These are phyloP conservation scores for Apocheima hispidaria DNA, from an alignment of 2,888 invertebrate species.

Conservation along the genomic window DNA sequence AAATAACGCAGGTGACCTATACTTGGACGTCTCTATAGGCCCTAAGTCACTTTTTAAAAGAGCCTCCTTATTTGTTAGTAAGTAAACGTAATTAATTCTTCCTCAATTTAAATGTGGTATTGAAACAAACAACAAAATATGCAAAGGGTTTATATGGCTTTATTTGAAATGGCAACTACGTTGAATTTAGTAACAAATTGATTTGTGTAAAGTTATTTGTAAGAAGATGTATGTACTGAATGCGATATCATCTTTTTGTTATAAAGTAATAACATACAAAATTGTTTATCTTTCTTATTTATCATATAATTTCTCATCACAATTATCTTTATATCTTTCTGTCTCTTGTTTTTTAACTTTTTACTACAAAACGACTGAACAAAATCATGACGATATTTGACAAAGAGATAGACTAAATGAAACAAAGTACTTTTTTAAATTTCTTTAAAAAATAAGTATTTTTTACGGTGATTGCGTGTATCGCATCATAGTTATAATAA, in stretches of 20 bases:
- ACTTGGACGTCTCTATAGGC: conserved; percentile 40
- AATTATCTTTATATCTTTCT: too few relatives aligned
- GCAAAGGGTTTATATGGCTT: neutral
- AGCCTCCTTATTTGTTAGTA: conserved; percentile 40
- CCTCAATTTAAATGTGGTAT: conserved; percentile 20
- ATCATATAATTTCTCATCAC: too few relatives aligned
- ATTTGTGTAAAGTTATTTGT: neutral
- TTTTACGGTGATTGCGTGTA: too few relatives aligned
- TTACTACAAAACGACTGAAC: too few relatives aligned
- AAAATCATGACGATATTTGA: too few relatives aligned
- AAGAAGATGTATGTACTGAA: neutral
- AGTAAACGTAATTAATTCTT: conserved; percentile 37
- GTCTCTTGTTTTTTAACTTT: too few relatives aligned
- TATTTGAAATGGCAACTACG: conserved; percentile 4
- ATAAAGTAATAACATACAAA: too few relatives aligned
- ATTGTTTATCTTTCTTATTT: too few relatives aligned
- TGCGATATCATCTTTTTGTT: too few relatives aligned
- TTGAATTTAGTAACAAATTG: conserved; percentile 7
- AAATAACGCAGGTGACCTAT: conserved; percentile 54
- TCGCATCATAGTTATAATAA: too few relatives aligned
- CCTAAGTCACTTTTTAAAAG: conserved; percentile 36
- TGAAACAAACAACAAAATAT: conserved; percentile 12
- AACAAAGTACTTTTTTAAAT: neutral
- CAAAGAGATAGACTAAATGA: too few relatives aligned
- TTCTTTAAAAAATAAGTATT: too few relatives aligned